Conservation (phyloP, 2,113 vertebrate genomes). For the Accipiter cooperii region DNA sequence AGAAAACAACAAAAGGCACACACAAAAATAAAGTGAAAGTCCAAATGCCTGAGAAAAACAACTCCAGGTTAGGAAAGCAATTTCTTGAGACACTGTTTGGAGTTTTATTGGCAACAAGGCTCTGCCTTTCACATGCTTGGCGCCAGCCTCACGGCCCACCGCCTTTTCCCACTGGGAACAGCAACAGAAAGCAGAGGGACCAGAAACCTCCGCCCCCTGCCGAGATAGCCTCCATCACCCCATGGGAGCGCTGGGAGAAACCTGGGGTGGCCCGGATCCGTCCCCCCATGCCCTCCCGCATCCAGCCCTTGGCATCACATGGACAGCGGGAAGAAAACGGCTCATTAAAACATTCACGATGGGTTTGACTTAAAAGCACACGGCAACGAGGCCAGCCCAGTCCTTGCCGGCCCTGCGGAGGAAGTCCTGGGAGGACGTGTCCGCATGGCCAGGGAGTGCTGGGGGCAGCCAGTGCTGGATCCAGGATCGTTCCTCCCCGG, state of each 20-base stretch:
- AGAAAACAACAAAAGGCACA: neutral
- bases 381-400: neutral
- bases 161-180: neutral
- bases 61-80: neutral
- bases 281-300: accelerated
- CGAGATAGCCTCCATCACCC: neutral
- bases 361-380: neutral
- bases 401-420: neutral
- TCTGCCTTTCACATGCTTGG: neutral
- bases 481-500: accelerated
- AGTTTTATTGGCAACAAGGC: slow-evolving; percentile 34
- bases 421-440: accelerated
- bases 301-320: neutral
- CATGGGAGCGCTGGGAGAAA: neutral
- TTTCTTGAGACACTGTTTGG: neutral
- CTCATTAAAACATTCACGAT: neutral
- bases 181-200: neutral
- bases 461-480: neutral
- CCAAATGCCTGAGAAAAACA: slow-evolving; percentile 30
- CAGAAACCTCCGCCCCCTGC: neutral
- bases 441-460: accelerated
- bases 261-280: accelerated
- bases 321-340: accelerated
- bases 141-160: neutral
- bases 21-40: neutral